Conservation (phyloP, 64 coral and sea anemone species). For the Pachyseris speciosa region DNA sequence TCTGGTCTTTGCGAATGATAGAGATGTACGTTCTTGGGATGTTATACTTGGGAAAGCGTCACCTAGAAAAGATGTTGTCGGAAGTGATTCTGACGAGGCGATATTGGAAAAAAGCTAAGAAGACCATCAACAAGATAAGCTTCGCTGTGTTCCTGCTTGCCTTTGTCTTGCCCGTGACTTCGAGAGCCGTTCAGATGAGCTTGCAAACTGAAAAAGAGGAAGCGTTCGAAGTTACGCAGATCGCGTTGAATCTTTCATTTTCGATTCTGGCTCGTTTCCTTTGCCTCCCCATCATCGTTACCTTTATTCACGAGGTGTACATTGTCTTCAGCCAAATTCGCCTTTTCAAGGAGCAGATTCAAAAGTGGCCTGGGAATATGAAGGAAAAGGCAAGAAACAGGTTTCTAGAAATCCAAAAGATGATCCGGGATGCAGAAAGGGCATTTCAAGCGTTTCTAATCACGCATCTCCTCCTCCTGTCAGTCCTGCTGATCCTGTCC, state of each 20-base stretch:
- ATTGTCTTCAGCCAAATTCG: constrained; percentile 68
- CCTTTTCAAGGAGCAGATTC: constrained; percentile 58
- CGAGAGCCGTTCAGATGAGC: constrained; percentile 28
- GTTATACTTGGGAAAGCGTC: constrained; percentile 61
- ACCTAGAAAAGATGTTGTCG: constrained; percentile 67
- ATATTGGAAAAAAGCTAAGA: constrained; percentile 64
- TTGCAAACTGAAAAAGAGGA: neutral
- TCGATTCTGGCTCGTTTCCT: constrained; percentile 13
- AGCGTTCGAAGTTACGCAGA: neutral
- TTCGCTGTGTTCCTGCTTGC: constrained; percentile 2
- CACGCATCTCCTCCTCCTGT: constrained; percentile 34
- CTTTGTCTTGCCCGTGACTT: constrained; percentile 30
- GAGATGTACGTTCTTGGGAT: constrained; percentile 66
- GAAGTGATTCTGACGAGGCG: constrained; percentile 52
- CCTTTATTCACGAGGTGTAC: constrained; percentile 54
- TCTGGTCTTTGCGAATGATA: constrained; percentile 42
- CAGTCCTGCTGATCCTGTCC: constrained; percentile 51
- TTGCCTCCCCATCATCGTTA: constrained; percentile 62
- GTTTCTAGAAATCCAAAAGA: constrained; percentile 54
- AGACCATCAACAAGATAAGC: neutral
- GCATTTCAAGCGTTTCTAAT: constrained; percentile 64
- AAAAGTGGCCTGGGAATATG: constrained; percentile 44
- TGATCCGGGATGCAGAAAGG: constrained; percentile 54
- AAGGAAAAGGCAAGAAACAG: constrained; percentile 39
- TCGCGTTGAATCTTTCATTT: constrained; percentile 17